phyloP scores from a whole-genome alignment of 2,113 vertebrate species.

The Picathartes gymnocephalus region DNA sequence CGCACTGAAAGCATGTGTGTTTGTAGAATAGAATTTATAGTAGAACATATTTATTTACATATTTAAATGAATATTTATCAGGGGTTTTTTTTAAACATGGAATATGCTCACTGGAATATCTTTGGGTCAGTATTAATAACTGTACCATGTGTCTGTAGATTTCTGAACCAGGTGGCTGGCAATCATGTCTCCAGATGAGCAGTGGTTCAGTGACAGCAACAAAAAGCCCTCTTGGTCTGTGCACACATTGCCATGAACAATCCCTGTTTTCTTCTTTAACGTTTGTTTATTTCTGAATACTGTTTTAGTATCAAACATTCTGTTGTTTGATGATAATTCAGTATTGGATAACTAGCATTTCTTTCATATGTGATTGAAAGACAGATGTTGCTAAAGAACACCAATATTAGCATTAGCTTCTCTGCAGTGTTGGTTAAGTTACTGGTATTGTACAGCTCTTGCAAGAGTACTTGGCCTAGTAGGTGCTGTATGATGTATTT shows the following conservation, averaged over 20 bases:
- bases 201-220: neutral
- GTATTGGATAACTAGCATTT: neutral
- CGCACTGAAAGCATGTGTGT: neutral
- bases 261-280: neutral
- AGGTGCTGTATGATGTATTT: neutral
- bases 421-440: neutral
- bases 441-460: neutral
- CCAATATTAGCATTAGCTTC: neutral
- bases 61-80: slow-evolving; percentile 16
- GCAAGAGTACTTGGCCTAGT: neutral
- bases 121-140: neutral
- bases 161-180: slow-evolving; percentile 24
- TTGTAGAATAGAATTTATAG: neutral
- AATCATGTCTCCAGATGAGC: neutral
- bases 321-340: neutral
- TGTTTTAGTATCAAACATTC: neutral
- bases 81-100: neutral
- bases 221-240: neutral
- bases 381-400: neutral
- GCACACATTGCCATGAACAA: neutral
- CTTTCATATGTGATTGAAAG: neutral
- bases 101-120: neutral
- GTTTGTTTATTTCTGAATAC: neutral
- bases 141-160: neutral
- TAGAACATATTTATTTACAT: neutral